A percentile compares a stretch with the other conserved stretches of the same genome.
phyloP scores from a whole-genome alignment of 2,113 vertebrate species.

The Trichomycterus rosablanca region DNA sequence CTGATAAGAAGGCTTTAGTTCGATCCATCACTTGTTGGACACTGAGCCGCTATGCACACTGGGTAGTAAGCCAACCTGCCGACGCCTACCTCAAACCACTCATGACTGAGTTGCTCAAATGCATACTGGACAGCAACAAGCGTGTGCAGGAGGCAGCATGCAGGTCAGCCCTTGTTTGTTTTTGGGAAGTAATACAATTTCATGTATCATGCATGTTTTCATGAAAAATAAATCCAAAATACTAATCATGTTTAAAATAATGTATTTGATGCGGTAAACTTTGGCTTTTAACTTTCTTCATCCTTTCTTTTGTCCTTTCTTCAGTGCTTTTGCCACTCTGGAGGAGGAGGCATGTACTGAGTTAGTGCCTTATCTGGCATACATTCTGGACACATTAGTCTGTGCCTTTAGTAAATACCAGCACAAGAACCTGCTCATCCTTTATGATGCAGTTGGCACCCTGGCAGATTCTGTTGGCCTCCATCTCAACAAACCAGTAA shows the following conservation, averaged over 20 bases:
- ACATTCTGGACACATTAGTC: constrained; percentile 91
- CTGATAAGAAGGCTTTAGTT: constrained; percentile 87
- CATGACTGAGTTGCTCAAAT: constrained; percentile 91
- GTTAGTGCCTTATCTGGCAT: constrained; percentile 91
- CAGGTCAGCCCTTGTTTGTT: too few relatives aligned
- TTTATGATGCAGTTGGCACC: constrained; percentile 92
- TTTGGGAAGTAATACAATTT: too few relatives aligned
- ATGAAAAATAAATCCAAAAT: too few relatives aligned
- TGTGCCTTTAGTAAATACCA: constrained; percentile 95
- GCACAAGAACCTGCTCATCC: constrained; percentile 93
- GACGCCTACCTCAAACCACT: constrained; percentile 90
- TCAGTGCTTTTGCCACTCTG: constrained; percentile 87
- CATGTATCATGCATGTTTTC: too few relatives aligned
- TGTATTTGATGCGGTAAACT: too few relatives aligned
- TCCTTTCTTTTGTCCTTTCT: neutral
- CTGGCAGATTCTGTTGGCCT: constrained; percentile 91
- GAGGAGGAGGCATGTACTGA: constrained; percentile 93
- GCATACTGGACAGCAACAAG: constrained; percentile 92
- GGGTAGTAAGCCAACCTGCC: constrained; percentile 91
- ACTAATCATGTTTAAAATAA: too few relatives aligned
- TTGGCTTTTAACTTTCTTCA: neutral
- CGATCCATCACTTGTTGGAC: constrained; percentile 96
- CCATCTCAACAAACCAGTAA: constrained; percentile 81
- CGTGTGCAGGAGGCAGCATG: constrained; percentile 92
- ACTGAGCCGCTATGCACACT: constrained; percentile 91